Evolutionary conservation across 2,888 invertebrate genomes (phyloP), one percentile per base, ranked within the genome.

Genomic region (Quadriops clusia): DNA sequence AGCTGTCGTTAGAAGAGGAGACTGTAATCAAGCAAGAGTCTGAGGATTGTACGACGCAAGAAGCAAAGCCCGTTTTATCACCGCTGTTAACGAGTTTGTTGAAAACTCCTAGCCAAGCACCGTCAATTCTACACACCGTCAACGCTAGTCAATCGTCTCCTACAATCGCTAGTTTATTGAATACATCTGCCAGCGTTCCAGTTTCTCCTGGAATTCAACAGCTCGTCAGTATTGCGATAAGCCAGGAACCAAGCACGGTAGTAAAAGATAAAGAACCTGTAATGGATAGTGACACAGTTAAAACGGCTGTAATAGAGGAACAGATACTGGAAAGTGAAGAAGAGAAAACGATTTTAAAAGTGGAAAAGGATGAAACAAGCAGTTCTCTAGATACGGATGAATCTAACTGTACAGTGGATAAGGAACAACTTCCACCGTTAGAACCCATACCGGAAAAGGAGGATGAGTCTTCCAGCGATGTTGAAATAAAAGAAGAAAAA

Each of bases 21-120:
- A 60, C 60, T 23, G 39, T 45, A 16, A 32, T 48, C 22, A 35
- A 46, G 7, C 59, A 59, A 17, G 40, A 38, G 2, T 43, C 38
- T 23, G 33, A 50, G 20, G 57, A 55, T 35, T 28, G 25, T 23
- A 29, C 13, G 29, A 28, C 25, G 20, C 37, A 37, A 23, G 36
- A 34, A 26, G 38, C 63, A 3, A 66, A 65, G 34, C 63, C 70
- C 3, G 74, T 70, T 0, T 65, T 77, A 0, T 77, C 78, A 0
- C 87, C 87, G 0, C 60, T 90, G 23, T 64, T 90, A 25, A 86
- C 89, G 5, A 86, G 86, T 24, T 64, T 90, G 18, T 61, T 90
- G 4, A 85, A 87, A 56, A 78, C 77, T 23, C 72, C 73, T 1
- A 70, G 71, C 15, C 70, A 70, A 30, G 56, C 61, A 10, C 58